A percentile compares a stretch with the other conserved stretches of the same genome.
Evolutionary conservation across 2,888 invertebrate genomes (phyloP).

Genomic region (Amphiduros pacificus): DNA sequence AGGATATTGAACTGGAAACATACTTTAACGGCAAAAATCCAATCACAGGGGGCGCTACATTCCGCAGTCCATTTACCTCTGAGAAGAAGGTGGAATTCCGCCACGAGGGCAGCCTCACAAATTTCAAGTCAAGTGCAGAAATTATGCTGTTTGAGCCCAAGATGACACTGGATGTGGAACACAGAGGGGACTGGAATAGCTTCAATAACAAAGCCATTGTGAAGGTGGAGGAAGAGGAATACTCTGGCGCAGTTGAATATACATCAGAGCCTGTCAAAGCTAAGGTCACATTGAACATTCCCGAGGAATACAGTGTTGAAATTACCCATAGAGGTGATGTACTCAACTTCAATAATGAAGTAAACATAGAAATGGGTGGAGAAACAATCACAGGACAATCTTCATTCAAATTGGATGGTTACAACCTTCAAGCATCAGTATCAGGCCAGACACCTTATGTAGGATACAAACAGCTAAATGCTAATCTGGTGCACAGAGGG

Average conservation of each 20-base stretch:
- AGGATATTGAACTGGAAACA: slow-evolving; percentile 10
- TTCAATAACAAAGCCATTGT: neutral
- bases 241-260: neutral
- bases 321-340: neutral
- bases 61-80: slow-evolving; percentile 6
- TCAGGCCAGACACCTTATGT: slow-evolving; percentile 1
- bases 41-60: neutral
- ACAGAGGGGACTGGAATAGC: neutral
- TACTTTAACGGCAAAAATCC: neutral
- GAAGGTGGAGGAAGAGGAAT: neutral
- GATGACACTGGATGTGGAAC: neutral
- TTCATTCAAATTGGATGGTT: slow-evolving; percentile 6
- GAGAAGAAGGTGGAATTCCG: slow-evolving; percentile 5
- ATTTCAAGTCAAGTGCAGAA: slow-evolving; percentile 13
- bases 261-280: neutral
- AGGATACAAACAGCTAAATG: slow-evolving; percentile 10
- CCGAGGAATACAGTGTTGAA: neutral
- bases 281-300: neutral
- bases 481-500: slow-evolving; percentile 27
- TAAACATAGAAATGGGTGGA: neutral
- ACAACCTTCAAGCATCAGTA: slow-evolving; percentile 4
- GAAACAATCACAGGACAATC: neutral
- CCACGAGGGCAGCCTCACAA: slow-evolving; percentile 9
- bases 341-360: slow-evolving; percentile 14
- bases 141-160: neutral